Evolutionary conservation across 2,113 vertebrate species (phyloP), one percentile per base, ranked within the genome.

Genomic region (Spilogale gracilis): DNA sequence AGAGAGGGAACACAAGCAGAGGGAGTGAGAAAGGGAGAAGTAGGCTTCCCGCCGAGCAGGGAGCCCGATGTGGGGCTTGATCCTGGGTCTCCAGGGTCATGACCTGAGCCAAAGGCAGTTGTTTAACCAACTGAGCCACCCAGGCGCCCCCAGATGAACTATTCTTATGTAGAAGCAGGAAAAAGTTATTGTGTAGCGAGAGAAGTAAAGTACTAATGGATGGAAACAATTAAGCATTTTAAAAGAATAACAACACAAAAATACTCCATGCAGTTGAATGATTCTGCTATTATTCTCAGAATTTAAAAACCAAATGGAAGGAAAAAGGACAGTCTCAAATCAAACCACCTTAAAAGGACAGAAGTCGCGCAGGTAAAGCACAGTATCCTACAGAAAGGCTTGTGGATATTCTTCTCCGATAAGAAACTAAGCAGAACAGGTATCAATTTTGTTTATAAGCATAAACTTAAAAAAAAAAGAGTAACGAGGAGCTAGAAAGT

Each of bases 211-310:
- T 60, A 30, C 8, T 83, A 10, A 90, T 56, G 14, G 17, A 50
- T 86, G 89, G 48, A 81, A 93, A 63, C 18, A 60, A 91, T 38
- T 58, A 76, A 82, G 23, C 96, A 17, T 58, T 81, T 71, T 73
- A 67, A 88, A 67, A 61, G 20, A 56, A 38, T 43, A 79, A 23
- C 38, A 38, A 38, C 38, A 38, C 58, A 76, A 67, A 78, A 67
- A 85, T 32, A 65, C 43, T 48, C 71, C 11, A 12, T 30, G 32
- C 27, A 93, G 71, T 56, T 73, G 78, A 93, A 95, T 80, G 69
- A n/a, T 30, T 45, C 30, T 86, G 32, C n/a, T 88, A 25, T 71
- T 76, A 74, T 87, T 94, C 84, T 73, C 25, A 82, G n/a, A 91
- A 89, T 69, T 89, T 54, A 20, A 48, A 48, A 92, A 91, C 43